Evolutionary conservation across 2,113 vertebrate genomes (phyloP).

Genomic region (Holacanthus passer): DNA sequence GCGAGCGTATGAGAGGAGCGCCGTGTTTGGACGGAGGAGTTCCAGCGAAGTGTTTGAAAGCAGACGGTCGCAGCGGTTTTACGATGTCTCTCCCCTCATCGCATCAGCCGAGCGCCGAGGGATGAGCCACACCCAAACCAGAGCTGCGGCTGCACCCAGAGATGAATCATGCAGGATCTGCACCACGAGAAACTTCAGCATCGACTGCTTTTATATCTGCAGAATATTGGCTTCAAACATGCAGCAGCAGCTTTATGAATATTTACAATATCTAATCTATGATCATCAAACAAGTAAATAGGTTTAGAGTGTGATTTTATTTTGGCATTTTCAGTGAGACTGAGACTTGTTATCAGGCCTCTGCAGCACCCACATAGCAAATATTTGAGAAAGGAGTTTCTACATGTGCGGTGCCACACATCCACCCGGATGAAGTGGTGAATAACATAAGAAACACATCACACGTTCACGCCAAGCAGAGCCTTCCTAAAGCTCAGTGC

Average conservation of each 20-base stretch:
- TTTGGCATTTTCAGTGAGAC: conserved; percentile 7
- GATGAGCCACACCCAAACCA: conserved; percentile 64
- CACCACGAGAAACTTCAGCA: conserved; percentile 19
- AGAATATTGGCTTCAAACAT: neutral
- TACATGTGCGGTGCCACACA: conserved; percentile 8
- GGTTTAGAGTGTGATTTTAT: conserved; percentile 9
- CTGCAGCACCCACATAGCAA: conserved; percentile 67
- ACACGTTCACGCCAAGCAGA: neutral
- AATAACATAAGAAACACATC: conserved; percentile 27
- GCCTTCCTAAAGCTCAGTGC: neutral
- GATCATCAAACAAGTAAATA: conserved; percentile 2
- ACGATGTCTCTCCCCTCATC: neutral
- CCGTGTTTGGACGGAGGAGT: neutral
- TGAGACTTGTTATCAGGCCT: conserved; percentile 45
- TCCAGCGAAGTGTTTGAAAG: neutral
- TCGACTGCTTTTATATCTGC: neutral
- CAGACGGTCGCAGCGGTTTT: neutral
- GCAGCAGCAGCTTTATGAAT: neutral
- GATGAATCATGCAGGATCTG: conserved; percentile 52
- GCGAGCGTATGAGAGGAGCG: neutral
- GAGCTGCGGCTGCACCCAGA: conserved; percentile 48
- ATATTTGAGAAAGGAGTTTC: conserved; percentile 80
- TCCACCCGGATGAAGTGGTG: neutral
- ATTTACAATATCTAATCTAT: neutral
- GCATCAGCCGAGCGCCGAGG: conserved; percentile 4